Evolutionary conservation across 2,113 vertebrate species (phyloP).

Genomic region (Chelonoidis abingdonii): DNA sequence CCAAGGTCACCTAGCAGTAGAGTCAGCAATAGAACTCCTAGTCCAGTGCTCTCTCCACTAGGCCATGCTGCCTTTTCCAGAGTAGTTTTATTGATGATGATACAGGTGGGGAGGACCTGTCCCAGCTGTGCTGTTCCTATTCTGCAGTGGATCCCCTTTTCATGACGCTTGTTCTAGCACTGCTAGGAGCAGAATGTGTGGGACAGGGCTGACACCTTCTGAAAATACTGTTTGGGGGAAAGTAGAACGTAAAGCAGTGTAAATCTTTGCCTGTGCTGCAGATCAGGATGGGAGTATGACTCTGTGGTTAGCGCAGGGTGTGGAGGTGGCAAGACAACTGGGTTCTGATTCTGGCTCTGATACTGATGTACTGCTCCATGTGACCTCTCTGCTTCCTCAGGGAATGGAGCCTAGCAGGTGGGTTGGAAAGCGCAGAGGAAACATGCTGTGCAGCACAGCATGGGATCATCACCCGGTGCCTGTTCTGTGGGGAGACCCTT

Average conservation of each 20-base stretch:
- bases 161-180: background rate
- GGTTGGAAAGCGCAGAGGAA: too few relatives aligned
- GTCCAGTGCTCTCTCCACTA: background rate
- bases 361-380: background rate
- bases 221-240: background rate
- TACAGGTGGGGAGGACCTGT: background rate
- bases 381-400: background rate
- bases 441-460: too few relatives aligned
- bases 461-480: too few relatives aligned
- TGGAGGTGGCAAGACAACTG: background rate
- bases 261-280: background rate
- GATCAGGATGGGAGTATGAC: background rate
- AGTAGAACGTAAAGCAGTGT: background rate
- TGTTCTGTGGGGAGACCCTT: background rate
- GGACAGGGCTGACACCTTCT: background rate
- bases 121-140: background rate
- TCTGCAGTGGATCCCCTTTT: background rate
- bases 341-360: background rate
- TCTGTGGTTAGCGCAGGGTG: background rate
- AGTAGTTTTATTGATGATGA: background rate
- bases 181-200: background rate
- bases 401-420: too few relatives aligned
- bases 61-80: background rate
- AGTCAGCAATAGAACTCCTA: background rate
- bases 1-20: too few relatives aligned